Base-by-base conservation (phyloP, 2,888 invertebrate species). In the Microctonus aethiopoides region DNA sequence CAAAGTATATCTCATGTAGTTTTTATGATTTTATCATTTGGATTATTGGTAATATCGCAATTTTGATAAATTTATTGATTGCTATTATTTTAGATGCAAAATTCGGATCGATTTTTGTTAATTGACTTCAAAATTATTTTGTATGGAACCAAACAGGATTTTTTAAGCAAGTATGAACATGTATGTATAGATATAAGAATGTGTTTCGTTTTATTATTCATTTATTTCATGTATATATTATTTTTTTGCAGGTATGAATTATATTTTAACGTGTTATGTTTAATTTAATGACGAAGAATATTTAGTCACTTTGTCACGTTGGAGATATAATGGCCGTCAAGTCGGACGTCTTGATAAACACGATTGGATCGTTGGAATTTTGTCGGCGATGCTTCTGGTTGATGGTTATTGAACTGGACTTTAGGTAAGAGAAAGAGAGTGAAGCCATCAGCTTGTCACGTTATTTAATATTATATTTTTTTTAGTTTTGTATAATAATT, bases 351-450 rank as follows among this genome's bases (percentile, higher is more conserved):
- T 67, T 52, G 34, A 67, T 36, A 34, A 52, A 52, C 51, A 36
- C 51, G 36, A 32, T n/a, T 24, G 32, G 57, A 61, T 41, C 13
- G 26, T 3, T 61, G 26, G 22, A 61, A 39, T 39, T 16, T 26
- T 34, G 54, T 61, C 32, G 20, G 56, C 22, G 36, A 57, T 66
- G 39, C 29, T n/a, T 20, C 20, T 51, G 10, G 57, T 7, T 57
- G 63, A 68, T 46, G 41, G 26, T 68, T 68, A 68, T 68, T 68
- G 41, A 41, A 63, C 13, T 36, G 54, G 61, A 62, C 54, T 56
- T 20, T 10, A 61, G 39, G 16, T 39, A 56, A 51, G 60, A 60
- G 67, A 67, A n/a, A n/a, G n/a, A n/a, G 41, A 22, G 32, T 20
- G 22, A 56, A 56, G 32, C 22, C 22, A n/a, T n/a, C n/a, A 51